Base-by-base conservation (phyloP, 2,113 vertebrate genomes). In the Gadus chalcogrammus region DNA sequence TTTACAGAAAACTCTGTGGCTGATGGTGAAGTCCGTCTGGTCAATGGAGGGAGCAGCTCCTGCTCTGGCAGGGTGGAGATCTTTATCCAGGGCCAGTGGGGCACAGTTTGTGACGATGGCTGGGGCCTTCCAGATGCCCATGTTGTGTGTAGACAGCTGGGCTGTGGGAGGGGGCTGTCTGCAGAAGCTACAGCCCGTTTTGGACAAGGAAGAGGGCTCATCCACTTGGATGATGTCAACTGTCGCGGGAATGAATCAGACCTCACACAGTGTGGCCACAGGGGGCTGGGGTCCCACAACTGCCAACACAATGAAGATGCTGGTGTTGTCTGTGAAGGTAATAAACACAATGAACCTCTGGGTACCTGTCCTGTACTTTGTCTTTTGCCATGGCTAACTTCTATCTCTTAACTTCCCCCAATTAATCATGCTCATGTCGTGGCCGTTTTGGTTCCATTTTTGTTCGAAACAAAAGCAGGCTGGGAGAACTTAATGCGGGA, bases 291-390 rank as follows among this genome's bases (percentile, higher is more conserved):
- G 61, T 5, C 0, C 8, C 80, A 85, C 67, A 42, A 88, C 71
- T 85, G 85, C 70, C 0, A 2, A 15, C 85, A 24, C 24, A 1
- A 24, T 24, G 24, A 24, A 24, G 24, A 24, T 3, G 24, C 24
- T 24, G 24, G 24, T 68, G 83, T 87, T 4, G 61, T 82, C 27
- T 85, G 81, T 70, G 72, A 79, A 78, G 78, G 78, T 86, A 24
- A 24, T 24, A 24, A 24, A 24, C 24, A 24, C 24, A 24, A 24
- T 2, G 24, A 24, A 24, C 24, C 24, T 24, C 1, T 24, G 24
- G 24, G 24, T 24, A 24, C 24, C 24, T 24, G 2, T 24, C 24
- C 1, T n/a, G 18, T 0, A 3, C 12, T 65, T 16, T 35, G 15
- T 16, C 1, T 48, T 48, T 4, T 16, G 42, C 24, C 24, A 24